Evolutionary conservation across 1,140 invertebrate genomes (phyloP).

Genomic region (Papilio xuthus): DNA sequence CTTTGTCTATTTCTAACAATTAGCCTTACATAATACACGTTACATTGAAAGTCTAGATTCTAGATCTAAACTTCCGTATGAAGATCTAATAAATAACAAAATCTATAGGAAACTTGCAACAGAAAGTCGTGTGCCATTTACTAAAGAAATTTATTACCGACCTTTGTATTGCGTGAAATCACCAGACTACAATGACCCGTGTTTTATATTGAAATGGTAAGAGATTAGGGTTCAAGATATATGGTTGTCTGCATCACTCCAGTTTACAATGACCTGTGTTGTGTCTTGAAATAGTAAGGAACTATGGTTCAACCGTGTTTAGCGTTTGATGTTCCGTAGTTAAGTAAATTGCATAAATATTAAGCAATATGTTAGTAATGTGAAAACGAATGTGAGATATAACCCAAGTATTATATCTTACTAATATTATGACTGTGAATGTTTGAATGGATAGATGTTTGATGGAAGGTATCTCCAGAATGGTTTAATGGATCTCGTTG

Average conservation of each 20-base stretch:
- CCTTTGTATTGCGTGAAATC: slow-evolving; percentile 7
- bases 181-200: neutral
- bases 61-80: neutral
- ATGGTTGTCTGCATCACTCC: neutral
- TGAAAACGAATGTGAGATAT: too few relatives aligned
- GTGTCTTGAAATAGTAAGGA: neutral
- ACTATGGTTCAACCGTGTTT: neutral
- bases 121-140: slow-evolving; percentile 12
- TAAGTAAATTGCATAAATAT: neutral
- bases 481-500: too few relatives aligned
- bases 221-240: neutral
- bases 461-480: too few relatives aligned
- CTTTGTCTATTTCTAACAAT: neutral
- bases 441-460: too few relatives aligned
- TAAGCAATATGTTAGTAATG: too few relatives aligned
- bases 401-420: too few relatives aligned
- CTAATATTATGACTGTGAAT: too few relatives aligned
- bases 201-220: neutral
- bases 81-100: neutral
- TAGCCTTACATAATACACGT: neutral
- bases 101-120: neutral
- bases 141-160: neutral
- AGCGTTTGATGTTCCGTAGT: neutral
- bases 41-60: neutral
- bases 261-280: neutral